Evolutionary conservation across 2,797 vertebrate species (phyloP).

Genomic region (Gymnoscopelus microlampas): DNA sequence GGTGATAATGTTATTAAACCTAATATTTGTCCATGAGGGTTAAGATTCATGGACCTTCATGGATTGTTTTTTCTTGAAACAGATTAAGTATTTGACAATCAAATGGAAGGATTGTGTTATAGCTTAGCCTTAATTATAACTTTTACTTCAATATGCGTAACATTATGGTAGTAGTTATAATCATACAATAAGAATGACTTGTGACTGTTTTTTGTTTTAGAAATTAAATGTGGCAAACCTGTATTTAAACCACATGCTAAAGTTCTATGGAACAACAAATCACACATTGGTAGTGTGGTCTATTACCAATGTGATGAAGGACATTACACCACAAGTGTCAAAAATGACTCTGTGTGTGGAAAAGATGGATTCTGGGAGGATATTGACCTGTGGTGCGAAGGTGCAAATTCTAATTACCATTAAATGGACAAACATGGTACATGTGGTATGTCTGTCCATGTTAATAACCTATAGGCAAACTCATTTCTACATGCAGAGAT

Average conservation of each 20-base stretch:
- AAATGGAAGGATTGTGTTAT: too few species aligned
- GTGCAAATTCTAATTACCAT: conserved; percentile 54
- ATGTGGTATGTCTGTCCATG: neutral
- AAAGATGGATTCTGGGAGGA: conserved; percentile 72
- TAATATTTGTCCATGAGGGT: neutral
- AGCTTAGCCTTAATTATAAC: too few species aligned
- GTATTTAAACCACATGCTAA: conserved; percentile 74
- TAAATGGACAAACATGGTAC: neutral
- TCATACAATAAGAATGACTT: conserved; percentile 14
- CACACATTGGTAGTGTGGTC: conserved; percentile 70
- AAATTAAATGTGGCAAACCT: conserved; percentile 81
- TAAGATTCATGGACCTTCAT: neutral
- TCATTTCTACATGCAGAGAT: conserved; percentile 79
- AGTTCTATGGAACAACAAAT: conserved; percentile 76
- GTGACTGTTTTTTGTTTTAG: conserved; percentile 72
- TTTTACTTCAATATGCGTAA: too few species aligned
- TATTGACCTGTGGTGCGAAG: conserved; percentile 77
- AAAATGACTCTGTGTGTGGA: conserved; percentile 66
- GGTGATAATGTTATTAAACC: conserved; percentile 48
- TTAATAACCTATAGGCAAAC: conserved; percentile 35
- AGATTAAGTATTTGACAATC: too few species aligned
- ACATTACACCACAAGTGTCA: conserved; percentile 63
- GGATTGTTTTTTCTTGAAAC: neutral
- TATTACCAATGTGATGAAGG: conserved; percentile 83
- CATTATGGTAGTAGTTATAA: too few species aligned